Evolutionary conservation across 2,888 invertebrate species (phyloP).

Genomic region (Agapetus fuscipes): DNA sequence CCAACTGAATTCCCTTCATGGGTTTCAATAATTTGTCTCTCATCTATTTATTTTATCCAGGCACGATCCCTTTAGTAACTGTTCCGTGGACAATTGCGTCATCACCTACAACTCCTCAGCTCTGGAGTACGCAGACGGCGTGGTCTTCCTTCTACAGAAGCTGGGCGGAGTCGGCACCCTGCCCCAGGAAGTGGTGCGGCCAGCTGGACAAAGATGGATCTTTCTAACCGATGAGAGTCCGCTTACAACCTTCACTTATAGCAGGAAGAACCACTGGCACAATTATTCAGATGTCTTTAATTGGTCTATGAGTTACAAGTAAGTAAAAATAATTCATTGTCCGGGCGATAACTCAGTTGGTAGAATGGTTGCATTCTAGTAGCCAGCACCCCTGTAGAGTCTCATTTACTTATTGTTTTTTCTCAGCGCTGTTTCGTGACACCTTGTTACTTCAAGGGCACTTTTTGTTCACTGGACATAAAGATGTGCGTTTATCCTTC

Average conservation of each 20-base stretch:
- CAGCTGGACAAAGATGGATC: conserved; percentile 53
- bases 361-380: conserved; percentile 7
- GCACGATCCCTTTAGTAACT: conserved; percentile 44
- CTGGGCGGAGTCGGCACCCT: conserved; percentile 35
- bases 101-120: conserved; percentile 45
- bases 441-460: too few relatives aligned
- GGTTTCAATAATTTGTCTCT: too few relatives aligned
- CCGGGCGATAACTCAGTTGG: too few relatives aligned
- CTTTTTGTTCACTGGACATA: too few relatives aligned
- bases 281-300: conserved; percentile 54
- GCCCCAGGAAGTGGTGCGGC: conserved; percentile 36
- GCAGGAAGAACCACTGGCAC: conserved; percentile 28
- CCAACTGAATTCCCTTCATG: too few relatives aligned
- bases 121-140: conserved; percentile 50
- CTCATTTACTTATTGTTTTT: too few relatives aligned
- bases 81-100: conserved; percentile 53
- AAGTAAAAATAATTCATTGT: too few relatives aligned
- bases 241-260: conserved; percentile 42
- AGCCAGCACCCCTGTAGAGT: not conserved
- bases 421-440: too few relatives aligned
- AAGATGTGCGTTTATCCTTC: too few relatives aligned
- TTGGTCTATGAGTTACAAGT: conserved; percentile 63
- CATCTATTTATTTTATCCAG: conserved; percentile 28
- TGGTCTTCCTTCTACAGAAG: conserved; percentile 45
- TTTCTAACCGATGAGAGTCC: conserved; percentile 63